Evolutionary conservation across 2,888 invertebrate genomes (phyloP).

Genomic region (Clanis bilineata): DNA sequence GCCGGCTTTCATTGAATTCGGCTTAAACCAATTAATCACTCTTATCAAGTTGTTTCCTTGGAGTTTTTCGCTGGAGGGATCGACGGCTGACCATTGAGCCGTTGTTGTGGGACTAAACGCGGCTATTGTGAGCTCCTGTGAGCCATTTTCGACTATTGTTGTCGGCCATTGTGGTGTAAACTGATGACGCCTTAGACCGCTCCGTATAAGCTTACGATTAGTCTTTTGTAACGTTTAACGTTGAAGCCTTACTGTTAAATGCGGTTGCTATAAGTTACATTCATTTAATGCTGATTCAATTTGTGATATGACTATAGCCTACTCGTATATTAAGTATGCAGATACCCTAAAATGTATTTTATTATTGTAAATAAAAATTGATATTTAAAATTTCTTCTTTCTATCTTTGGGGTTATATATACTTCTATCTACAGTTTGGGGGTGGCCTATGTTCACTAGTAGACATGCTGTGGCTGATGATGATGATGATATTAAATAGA

Average conservation of each 20-base stretch:
- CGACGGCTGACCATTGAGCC: conserved; percentile 64
- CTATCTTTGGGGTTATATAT: no score
- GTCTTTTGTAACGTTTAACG: conserved; percentile 47
- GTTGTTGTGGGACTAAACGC: conserved; percentile 60
- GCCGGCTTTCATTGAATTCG: conserved; percentile 73
- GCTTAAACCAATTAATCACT: conserved; percentile 80
- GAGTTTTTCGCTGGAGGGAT: conserved; percentile 66
- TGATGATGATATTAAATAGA: no score
- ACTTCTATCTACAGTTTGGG: no score
- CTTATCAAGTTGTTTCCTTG: conserved; percentile 73
- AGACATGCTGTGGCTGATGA: no score
- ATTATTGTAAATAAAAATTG: no score
- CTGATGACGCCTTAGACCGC: conserved; percentile 64
- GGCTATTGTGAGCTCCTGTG: conserved; percentile 51
- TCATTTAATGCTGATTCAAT: not conserved
- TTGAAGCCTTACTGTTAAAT: not conserved
- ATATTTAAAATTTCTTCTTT: no score
- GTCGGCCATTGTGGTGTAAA: conserved; percentile 63
- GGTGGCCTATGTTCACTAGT: no score
- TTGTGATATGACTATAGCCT: no score
- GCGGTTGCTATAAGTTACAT: no score
- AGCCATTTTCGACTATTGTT: conserved; percentile 58
- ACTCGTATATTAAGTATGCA: no score
- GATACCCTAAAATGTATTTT: no score
- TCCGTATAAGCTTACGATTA: conserved; percentile 65